A percentile compares a stretch with the other conserved stretches of the same genome.
Conservation (phyloP, 2,888 invertebrate genomes). For the Tetrapedia diversipes region DNA sequence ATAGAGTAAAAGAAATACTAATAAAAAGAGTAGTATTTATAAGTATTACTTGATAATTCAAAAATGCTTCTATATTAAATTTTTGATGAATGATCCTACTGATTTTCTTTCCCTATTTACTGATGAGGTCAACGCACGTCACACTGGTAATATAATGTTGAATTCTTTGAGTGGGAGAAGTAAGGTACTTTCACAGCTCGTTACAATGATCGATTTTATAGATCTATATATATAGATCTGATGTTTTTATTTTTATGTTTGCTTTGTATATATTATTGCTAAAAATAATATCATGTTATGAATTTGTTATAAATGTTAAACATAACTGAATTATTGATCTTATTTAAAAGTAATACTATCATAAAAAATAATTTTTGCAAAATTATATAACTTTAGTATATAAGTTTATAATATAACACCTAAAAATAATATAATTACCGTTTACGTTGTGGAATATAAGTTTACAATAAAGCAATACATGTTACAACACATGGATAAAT, state of each 20-base stretch:
- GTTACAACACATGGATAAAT: neutral
- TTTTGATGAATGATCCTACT: conserved; percentile 51
- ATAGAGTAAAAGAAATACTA: neutral
- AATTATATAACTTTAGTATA: neutral
- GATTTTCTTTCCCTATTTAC: conserved; percentile 25
- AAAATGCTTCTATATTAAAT: conserved; percentile 45
- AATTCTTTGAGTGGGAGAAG: conserved; percentile 51
- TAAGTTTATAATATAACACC: neutral
- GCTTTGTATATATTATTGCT: neutral
- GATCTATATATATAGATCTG: conserved; percentile 4
- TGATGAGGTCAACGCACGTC: conserved; percentile 46
- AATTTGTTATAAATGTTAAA: neutral
- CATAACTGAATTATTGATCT: neutral
- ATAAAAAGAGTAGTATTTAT: neutral
- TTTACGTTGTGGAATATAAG: neutral
- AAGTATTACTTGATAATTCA: conserved; percentile 7
- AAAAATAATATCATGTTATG: neutral
- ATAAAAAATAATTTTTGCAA: neutral
- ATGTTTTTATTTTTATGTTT: neutral
- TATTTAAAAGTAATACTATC: neutral
- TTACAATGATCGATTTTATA: conserved; percentile 40
- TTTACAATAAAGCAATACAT: neutral
- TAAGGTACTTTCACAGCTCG: conserved; percentile 17
- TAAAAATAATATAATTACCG: neutral
- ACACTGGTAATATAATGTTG: conserved; percentile 48